Evolutionary conservation across 2,888 invertebrate genomes (phyloP).

Genomic region (Tholera decimalis): DNA sequence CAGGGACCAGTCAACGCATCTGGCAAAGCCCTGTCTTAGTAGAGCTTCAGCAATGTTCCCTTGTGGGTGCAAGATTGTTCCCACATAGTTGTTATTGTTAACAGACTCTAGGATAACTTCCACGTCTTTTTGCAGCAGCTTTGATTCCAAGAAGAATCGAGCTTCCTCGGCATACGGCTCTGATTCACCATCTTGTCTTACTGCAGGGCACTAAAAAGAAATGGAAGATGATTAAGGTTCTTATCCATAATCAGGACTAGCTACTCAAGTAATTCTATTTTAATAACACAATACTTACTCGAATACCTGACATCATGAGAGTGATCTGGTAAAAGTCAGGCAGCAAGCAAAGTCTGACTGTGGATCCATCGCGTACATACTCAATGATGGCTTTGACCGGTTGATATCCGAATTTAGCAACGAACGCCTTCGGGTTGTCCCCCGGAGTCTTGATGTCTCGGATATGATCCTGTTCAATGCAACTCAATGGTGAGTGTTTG

Average conservation of each 20-base stretch:
- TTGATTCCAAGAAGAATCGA: constrained; percentile 97
- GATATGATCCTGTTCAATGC: constrained; percentile 92
- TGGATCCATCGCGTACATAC: constrained; percentile 99
- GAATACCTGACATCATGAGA: constrained; percentile 98
- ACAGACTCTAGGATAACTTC: constrained; percentile 97
- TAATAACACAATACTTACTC: constrained; percentile 87
- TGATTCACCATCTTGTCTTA: constrained; percentile 94
- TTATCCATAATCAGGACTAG: background rate
- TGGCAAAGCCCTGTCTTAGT: constrained; percentile 97
- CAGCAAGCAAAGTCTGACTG: constrained; percentile 97
- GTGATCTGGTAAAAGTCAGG: constrained; percentile 98
- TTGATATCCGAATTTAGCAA: constrained; percentile 96
- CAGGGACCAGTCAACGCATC: constrained; percentile 92
- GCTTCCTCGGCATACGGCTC: constrained; percentile 97
- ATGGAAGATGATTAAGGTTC: background rate
- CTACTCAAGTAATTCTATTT: too few species aligned
- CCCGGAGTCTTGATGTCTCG: constrained; percentile 94
- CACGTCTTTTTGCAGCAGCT: constrained; percentile 97
- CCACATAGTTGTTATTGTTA: constrained; percentile 98
- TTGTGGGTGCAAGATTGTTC: constrained; percentile 97
- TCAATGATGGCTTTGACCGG: constrained; percentile 98
- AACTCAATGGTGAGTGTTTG: constrained; percentile 13
- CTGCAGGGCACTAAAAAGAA: constrained; percentile 93
- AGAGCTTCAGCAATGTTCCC: constrained; percentile 98
- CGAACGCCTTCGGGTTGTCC: constrained; percentile 94